A percentile compares a stretch with the other conserved stretches of the same genome.
These are phyloP conservation scores for Trichechus manatus DNA, from an alignment of 2,113 vertebrate species.

Conservation along the genomic window DNA sequence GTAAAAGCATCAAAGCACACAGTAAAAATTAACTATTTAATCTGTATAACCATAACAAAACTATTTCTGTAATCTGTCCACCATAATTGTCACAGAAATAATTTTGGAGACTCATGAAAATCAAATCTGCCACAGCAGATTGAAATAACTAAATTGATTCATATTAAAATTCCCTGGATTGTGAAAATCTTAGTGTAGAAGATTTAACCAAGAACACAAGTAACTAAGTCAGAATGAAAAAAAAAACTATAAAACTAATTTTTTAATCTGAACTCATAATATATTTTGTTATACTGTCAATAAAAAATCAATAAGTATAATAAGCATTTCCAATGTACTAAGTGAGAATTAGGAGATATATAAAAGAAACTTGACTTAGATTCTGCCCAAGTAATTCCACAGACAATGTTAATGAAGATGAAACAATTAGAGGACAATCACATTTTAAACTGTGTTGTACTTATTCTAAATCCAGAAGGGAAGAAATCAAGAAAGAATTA, in stretches of 20 bases:
- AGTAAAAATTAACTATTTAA: constrained; percentile 41
- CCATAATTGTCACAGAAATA: neutral
- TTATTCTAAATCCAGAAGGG: neutral
- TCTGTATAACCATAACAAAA: neutral
- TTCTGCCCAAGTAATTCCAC: neutral
- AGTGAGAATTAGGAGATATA: neutral
- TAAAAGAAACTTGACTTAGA: constrained; percentile 13
- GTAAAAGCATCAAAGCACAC: neutral
- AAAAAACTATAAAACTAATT: neutral
- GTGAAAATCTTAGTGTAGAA: constrained; percentile 8
- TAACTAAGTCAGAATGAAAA: constrained; percentile 14
- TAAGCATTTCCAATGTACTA: neutral
- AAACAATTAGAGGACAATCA: neutral
- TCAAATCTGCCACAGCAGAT: neutral
- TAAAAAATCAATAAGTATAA: neutral
- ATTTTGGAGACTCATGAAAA: neutral
- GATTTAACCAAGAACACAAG: neutral
- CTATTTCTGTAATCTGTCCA: constrained; percentile 9
- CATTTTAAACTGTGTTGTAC: neutral
- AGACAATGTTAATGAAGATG: neutral
- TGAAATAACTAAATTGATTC: constrained; percentile 31
- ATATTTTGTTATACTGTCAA: neutral
- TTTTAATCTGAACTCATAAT: neutral
- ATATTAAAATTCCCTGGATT: constrained; percentile 31
- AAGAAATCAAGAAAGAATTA: neutral